These are phyloP conservation scores for Podarcis lilfordi DNA, from an alignment of 2,797 vertebrate species.

Conservation along the genomic window DNA sequence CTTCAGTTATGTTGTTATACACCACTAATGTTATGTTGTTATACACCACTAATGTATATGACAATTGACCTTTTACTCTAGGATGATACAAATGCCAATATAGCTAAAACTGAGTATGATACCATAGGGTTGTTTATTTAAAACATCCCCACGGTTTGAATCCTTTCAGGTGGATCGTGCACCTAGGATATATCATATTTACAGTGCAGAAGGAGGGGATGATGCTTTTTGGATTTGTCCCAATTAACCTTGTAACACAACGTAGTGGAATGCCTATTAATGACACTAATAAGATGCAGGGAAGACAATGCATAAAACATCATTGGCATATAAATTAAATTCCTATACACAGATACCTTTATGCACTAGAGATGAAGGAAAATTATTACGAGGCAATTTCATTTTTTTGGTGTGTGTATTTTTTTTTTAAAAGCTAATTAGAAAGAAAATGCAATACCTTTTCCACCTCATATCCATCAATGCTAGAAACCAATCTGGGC, in stretches of 20 bases:
- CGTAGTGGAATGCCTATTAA: constrained; percentile 87
- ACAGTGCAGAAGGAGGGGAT: constrained; percentile 74
- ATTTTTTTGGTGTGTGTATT: not conserved
- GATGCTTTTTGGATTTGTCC: constrained; percentile 86
- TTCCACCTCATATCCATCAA: constrained; percentile 77
- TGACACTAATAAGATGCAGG: constrained; percentile 91
- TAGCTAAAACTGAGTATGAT: constrained; percentile 52
- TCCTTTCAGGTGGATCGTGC: constrained; percentile 67
- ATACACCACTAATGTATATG: not conserved
- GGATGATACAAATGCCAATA: not conserved
- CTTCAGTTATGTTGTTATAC: too few species aligned
- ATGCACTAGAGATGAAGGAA: constrained; percentile 80
- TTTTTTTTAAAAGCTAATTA: constrained; percentile 81
- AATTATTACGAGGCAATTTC: constrained; percentile 82
- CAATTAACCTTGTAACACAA: constrained; percentile 94
- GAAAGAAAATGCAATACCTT: constrained; percentile 83
- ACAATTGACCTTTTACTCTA: not conserved
- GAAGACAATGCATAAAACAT: constrained; percentile 88
- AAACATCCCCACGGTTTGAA: constrained; percentile 63
- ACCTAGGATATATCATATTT: constrained; percentile 84
- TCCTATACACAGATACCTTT: constrained; percentile 80
- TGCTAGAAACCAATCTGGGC: constrained; percentile 74
- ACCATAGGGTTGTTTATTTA: constrained; percentile 47
- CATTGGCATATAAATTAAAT: constrained; percentile 91
- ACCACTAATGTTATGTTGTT: too few species aligned